Conservation (phyloP, 2,113 vertebrate species). For the Neogobius melanostomus region DNA sequence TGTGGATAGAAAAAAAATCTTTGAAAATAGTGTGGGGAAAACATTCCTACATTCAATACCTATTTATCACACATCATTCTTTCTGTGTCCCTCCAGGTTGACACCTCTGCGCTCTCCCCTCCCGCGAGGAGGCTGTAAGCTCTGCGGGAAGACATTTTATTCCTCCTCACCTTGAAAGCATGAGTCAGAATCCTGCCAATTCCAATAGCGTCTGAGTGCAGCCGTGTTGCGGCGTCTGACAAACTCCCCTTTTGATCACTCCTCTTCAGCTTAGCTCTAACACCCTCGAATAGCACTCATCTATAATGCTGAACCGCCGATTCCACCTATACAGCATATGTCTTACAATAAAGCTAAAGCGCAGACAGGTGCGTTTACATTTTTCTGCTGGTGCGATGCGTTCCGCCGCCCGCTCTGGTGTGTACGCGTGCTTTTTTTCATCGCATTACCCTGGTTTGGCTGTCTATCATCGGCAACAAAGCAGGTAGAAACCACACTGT, state of each 20-base stretch:
- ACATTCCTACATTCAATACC: too few relatives aligned
- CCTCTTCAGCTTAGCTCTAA: neutral
- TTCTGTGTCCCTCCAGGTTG: too few relatives aligned
- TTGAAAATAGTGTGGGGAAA: too few relatives aligned
- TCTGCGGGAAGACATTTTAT: neutral
- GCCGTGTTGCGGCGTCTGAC: neutral
- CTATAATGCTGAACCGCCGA: neutral
- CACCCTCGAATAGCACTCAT: neutral
- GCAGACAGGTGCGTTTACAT: slow-evolving; percentile 19
- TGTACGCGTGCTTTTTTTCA: slow-evolving; percentile 36
- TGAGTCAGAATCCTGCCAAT: neutral
- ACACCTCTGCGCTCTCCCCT: too few relatives aligned
- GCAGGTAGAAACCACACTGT: slow-evolving; percentile 63
- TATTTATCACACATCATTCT: too few relatives aligned
- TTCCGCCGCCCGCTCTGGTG: slow-evolving; percentile 32
- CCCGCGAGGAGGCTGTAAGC: too few relatives aligned
- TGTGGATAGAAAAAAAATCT: too few relatives aligned
- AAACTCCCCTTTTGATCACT: slow-evolving; percentile 4
- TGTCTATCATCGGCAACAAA: slow-evolving; percentile 45
- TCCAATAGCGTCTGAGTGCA: neutral
- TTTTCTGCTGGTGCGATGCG: slow-evolving; percentile 18
- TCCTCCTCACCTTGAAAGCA: neutral
- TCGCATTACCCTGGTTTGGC: slow-evolving; percentile 25
- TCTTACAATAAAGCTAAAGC: slow-evolving; percentile 16
- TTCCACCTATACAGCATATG: slow-evolving; percentile 16